Conservation (phyloP, 2,113 vertebrate species). For the Loxodonta africana region DNA sequence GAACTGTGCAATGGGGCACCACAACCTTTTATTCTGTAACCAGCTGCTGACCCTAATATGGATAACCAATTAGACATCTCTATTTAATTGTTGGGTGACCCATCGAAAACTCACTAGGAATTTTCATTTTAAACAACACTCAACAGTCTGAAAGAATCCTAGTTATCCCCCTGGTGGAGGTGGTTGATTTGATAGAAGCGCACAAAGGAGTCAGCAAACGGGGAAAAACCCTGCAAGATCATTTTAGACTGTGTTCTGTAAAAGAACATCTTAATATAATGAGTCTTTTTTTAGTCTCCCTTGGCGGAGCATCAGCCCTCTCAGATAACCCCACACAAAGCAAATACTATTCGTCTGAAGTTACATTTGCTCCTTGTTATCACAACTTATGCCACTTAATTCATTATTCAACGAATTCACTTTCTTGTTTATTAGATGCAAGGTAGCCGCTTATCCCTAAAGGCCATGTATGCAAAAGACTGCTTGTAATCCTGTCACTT, state of each 20-base stretch:
- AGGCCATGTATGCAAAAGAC: conserved; percentile 93
- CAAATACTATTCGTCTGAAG: conserved; percentile 92
- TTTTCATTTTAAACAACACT: conserved; percentile 90
- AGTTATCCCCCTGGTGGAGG: conserved; percentile 86
- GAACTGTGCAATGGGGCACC: conserved; percentile 89
- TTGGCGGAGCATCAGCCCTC: conserved; percentile 87
- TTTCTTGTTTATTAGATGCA: conserved; percentile 94
- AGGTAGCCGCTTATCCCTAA: conserved; percentile 91
- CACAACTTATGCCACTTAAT: conserved; percentile 92
- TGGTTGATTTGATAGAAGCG: conserved; percentile 86
- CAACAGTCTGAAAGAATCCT: conserved; percentile 83
- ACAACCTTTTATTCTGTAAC: conserved; percentile 91
- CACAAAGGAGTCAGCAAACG: conserved; percentile 87
- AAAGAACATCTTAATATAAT: conserved; percentile 91
- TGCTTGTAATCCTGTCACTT: conserved; percentile 93
- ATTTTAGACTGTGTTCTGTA: conserved; percentile 89
- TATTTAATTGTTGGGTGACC: conserved; percentile 95
- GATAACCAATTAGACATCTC: conserved; percentile 97
- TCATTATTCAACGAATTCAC: conserved; percentile 93
- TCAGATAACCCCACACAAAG: conserved; percentile 91
- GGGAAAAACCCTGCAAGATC: conserved; percentile 83
- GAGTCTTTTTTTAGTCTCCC: conserved; percentile 88
- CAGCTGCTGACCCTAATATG: conserved; percentile 97
- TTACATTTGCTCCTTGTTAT: conserved; percentile 93
- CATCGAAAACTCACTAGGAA: conserved; percentile 90